phyloP scores from a whole-genome alignment of 1,140 invertebrate genomes.

The Apis mellifera region Amel_HAv3.1 CM009943.2:3722501-3723000 shows the following conservation, averaged over 20 bases:
- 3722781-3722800: constrained; percentile 45
- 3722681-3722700: too few species aligned
- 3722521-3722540: constrained; percentile 60
- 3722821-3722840: constrained; percentile 56
- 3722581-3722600: constrained; percentile 21
- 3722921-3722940: too few species aligned
- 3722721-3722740: too few species aligned
- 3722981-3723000: not conserved
- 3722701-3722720: too few species aligned
- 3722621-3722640: not conserved
- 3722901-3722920: too few species aligned
- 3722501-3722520: constrained; percentile 65
- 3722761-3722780: constrained; percentile 16
- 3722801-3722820: constrained; percentile 60
- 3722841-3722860: too few species aligned
- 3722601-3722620: not conserved
- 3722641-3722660: too few species aligned
- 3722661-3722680: too few species aligned
- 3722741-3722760: not conserved
- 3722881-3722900: too few species aligned
- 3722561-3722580: constrained; percentile 47
- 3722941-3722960: too few species aligned
- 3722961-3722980: not conserved
- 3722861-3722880: too few species aligned
- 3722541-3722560: constrained; percentile 43